Evolutionary conservation across 1,140 invertebrate species (phyloP).

Genomic region (Apis florea): DNA sequence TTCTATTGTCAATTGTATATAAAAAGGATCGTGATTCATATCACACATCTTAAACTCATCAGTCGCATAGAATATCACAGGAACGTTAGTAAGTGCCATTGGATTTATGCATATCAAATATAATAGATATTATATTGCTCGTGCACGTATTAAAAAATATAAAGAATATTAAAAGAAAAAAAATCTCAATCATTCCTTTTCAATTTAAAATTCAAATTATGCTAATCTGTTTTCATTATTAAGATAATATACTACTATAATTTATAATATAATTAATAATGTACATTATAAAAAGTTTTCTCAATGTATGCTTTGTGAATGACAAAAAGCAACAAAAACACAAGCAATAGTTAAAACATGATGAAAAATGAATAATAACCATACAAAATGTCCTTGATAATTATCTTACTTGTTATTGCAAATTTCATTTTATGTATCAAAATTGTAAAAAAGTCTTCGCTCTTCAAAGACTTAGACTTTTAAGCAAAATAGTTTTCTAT

Average conservation of each 20-base stretch:
- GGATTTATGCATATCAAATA: slow-evolving; percentile 16
- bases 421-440: slow-evolving; percentile 28
- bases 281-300: neutral
- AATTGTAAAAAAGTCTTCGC: slow-evolving; percentile 25
- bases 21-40: slow-evolving; percentile 33
- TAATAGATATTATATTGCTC: slow-evolving; percentile 14
- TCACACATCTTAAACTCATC: slow-evolving; percentile 42
- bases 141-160: neutral
- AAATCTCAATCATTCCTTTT: neutral
- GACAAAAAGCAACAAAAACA: neutral
- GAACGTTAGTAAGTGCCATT: slow-evolving; percentile 52
- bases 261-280: too few relatives aligned
- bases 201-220: neutral
- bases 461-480: neutral
- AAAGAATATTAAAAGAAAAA: neutral
- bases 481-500: slow-evolving; percentile 9
- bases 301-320: neutral
- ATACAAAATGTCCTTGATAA: slow-evolving; percentile 28
- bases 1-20: slow-evolving; percentile 22
- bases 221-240: neutral
- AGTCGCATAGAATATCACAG: slow-evolving; percentile 56
- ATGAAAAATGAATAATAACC: slow-evolving; percentile 19
- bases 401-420: slow-evolving; percentile 1
- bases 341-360: neutral
- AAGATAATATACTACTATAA: neutral